phyloP scores from a whole-genome alignment of 2,888 invertebrate species.

The Eupithecia centaureata region DNA sequence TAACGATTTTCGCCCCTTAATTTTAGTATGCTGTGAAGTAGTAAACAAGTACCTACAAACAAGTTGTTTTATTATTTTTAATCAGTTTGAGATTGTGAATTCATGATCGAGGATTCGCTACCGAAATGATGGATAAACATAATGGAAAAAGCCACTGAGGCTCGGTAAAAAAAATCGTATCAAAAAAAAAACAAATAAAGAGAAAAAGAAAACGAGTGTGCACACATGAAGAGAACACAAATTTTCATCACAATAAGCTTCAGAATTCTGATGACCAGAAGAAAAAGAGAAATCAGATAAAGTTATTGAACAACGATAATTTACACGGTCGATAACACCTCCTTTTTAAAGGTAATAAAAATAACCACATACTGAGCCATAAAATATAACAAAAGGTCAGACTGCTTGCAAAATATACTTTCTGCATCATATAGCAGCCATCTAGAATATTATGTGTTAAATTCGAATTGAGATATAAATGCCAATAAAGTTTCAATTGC shows the following conservation, averaged over 20 bases:
- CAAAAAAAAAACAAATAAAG: no score
- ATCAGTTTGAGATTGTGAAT: no score
- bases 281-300: neutral
- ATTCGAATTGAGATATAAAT: conserved; percentile 13
- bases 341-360: conserved; percentile 23
- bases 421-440: conserved; percentile 19
- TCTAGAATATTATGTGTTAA: conserved; percentile 16
- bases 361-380: conserved; percentile 59
- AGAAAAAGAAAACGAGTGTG: no score
- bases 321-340: conserved; percentile 14
- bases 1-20: neutral
- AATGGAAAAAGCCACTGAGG: no score
- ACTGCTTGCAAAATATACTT: conserved; percentile 35
- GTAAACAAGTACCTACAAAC: neutral
- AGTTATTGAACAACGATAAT: conserved; percentile 1
- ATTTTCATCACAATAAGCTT: neutral
- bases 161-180: no score
- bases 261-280: neutral
- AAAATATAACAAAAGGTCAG: conserved; percentile 61
- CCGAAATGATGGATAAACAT: no score
- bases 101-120: no score
- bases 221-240: neutral
- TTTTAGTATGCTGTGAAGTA: neutral
- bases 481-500: conserved; percentile 1
- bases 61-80: no score